Base-by-base conservation (phyloP, 2,113 vertebrate species). In the Grammomys dolichurus region DNA sequence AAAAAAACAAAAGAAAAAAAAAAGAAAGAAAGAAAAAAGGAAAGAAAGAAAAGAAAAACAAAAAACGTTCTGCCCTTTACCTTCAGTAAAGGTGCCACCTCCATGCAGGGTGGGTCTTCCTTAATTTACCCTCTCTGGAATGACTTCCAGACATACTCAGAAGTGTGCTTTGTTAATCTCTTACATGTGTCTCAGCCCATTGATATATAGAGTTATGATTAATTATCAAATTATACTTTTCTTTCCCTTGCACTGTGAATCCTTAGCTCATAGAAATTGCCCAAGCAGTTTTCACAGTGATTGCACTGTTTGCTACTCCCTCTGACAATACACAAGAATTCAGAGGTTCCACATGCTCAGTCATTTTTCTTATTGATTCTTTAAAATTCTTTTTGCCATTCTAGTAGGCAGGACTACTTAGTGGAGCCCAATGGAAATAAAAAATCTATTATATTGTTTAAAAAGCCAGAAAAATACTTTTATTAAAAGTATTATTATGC, bases 361-460 rank as follows among this genome's bases (percentile, higher is more conserved):
- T 31, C 93, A 72, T n/a, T 54, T 51, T 73, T 81, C 20, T 46
- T 93, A 43, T 93, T 12, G 76, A 14, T 85, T 24, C 80, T 91
- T 72, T 40, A 22, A 82, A 58, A 4, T 87, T 85, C 63, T 82
- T 92, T 95, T 92, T 96, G 86, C 28, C 46, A 92, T 92, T 84
- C 26, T 76, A 67, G 20, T 90, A 82, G 33, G 22, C 20, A 90
- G 13, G 9, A 33, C 9, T 77, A 94, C 5, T 46, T 82, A 33
- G 65, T 78, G 43, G 4, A 14, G 28, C 7, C 67, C 65, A 87
- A 13, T 75, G 36, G 81, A 91, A 87, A 90, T 72, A 86, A 63
- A 96, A 95, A 96, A 94, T 46, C 54, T 87, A 7, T 19, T 9
- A 85, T 58, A 31, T 54, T 92, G 75, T 87, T 95, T 87, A 96